A percentile compares a stretch with the other conserved stretches of the same genome.
Evolutionary conservation across 1,140 invertebrate species (phyloP).

Genomic region (Heliconius hermathena): DNA sequence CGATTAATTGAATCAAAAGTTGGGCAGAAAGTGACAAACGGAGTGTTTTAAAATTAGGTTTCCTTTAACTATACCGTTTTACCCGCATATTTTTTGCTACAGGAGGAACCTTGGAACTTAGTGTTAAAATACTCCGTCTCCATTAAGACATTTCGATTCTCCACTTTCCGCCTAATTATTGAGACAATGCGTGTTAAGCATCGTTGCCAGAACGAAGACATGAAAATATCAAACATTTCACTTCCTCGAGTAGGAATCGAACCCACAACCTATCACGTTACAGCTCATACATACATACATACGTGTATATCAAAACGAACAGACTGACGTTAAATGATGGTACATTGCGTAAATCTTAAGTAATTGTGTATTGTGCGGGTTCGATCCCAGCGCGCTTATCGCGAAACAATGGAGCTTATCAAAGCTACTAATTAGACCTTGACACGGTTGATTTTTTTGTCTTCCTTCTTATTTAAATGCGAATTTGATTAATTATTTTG

Average conservation of each 20-base stretch:
- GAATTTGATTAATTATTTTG: not conserved
- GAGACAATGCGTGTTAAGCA: no score
- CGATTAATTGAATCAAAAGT: no score
- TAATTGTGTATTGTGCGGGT: slow-evolving; percentile 14
- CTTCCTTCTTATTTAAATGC: not conserved
- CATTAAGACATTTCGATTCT: no score
- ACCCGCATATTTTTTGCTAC: no score
- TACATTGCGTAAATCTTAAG: slow-evolving; percentile 13
- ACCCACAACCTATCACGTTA: not conserved
- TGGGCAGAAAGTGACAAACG: no score
- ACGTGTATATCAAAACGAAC: not conserved
- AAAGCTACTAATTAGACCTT: slow-evolving; percentile 6
- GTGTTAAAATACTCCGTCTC: no score
- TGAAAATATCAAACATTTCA: no score
- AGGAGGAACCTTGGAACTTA: no score
- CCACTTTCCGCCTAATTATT: not conserved
- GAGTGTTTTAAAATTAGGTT: no score
- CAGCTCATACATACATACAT: not conserved
- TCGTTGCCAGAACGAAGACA: no score
- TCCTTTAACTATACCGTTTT: no score
- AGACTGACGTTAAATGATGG: not conserved
- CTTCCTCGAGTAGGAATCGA: no score
- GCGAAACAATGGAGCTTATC: slow-evolving; percentile 1
- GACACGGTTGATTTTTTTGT: not conserved
- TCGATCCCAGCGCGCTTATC: slow-evolving; percentile 12